A percentile compares a stretch with the other conserved stretches of the same genome.
phyloP scores from a whole-genome alignment of 2,797 vertebrate genomes.

The Squalus acanthias region DNA sequence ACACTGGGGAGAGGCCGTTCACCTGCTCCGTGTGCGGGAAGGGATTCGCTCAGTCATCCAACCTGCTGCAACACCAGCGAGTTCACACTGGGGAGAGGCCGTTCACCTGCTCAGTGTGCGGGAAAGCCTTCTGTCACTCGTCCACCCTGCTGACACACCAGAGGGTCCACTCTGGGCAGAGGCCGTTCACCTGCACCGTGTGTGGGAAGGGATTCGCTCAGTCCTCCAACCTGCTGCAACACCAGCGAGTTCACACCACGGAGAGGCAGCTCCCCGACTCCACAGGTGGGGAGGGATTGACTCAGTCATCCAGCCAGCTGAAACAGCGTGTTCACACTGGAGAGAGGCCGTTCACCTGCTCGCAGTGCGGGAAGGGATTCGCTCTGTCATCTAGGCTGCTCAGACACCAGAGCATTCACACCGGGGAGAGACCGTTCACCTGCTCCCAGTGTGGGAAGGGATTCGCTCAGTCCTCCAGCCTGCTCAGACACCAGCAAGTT shows the following conservation, averaged over 20 bases:
- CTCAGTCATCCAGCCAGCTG: no score
- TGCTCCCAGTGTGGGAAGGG: not conserved
- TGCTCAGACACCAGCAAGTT: no score
- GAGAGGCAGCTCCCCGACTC: not conserved
- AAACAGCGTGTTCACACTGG: no score
- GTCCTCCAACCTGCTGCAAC: not conserved
- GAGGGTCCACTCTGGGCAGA: not conserved
- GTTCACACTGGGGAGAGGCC: not conserved
- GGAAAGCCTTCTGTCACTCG: no score
- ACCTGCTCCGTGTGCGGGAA: not conserved
- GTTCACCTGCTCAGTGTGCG: not conserved
- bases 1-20: constrained; percentile 90
- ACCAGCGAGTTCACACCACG: not conserved
- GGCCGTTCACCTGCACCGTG: not conserved
- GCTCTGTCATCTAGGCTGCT: no score
- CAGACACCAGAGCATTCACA: not conserved
- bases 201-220: not conserved
- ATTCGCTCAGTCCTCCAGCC: not conserved
- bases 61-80: not conserved
- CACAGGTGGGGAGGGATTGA: not conserved
- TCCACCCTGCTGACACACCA: no score
- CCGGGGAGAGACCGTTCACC: not conserved
- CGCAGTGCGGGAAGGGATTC: no score
- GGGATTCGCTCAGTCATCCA: not conserved
- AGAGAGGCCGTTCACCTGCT: no score